These are phyloP conservation scores for Ageneiosus marmoratus DNA, from an alignment of 2,113 vertebrate species.

Conservation along the genomic window DNA sequence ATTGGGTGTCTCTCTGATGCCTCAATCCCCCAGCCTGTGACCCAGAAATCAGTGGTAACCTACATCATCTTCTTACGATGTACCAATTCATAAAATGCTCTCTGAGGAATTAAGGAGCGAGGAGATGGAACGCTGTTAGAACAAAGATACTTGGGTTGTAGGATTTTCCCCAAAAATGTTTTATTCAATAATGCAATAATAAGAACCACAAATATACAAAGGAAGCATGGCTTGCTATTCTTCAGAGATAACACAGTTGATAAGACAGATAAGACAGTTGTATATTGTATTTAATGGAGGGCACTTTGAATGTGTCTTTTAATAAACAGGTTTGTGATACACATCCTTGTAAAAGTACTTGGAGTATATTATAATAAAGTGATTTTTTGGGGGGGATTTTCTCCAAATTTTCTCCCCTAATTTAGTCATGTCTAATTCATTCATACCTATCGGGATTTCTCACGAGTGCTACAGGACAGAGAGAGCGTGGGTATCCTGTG, in stretches of 20 bases:
- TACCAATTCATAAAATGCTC: background rate
- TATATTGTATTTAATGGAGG: background rate
- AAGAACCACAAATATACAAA: no score
- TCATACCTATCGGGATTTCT: no score
- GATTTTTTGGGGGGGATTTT: no score
- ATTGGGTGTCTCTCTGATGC: background rate
- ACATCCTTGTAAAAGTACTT: no score
- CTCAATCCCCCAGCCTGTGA: background rate
- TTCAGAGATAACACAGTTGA: background rate
- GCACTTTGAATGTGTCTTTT: background rate
- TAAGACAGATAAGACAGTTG: background rate
- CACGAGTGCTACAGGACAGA: no score
- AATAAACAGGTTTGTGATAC: background rate
- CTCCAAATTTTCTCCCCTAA: no score
- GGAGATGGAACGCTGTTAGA: background rate
- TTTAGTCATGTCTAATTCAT: no score
- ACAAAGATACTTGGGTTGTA: background rate
- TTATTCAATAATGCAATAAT: background rate
- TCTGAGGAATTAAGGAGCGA: background rate
- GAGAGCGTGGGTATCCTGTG: no score
- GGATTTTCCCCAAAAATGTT: background rate
- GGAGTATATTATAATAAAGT: no score
- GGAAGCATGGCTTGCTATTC: background rate
- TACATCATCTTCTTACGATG: background rate
- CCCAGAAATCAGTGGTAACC: background rate